phyloP scores from a whole-genome alignment of 2,888 invertebrate species.

The Chirona hameri region DNA sequence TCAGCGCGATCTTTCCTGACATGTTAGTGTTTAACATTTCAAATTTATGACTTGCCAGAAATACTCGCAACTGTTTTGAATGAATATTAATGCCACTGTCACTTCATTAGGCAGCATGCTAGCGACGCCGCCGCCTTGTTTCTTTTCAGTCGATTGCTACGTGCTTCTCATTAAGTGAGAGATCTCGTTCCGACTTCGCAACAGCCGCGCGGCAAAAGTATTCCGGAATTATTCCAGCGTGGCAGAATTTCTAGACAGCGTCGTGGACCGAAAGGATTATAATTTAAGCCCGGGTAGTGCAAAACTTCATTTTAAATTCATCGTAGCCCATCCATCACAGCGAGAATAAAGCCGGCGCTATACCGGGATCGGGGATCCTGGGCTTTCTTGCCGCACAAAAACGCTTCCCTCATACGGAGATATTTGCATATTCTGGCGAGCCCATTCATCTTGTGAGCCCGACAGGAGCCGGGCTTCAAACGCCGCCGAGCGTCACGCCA shows the following conservation, averaged over 20 bases:
- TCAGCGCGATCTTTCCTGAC: too few species aligned
- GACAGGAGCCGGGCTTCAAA: not conserved
- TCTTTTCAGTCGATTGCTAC: not conserved
- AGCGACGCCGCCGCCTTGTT: not conserved
- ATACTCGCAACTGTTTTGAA: not conserved
- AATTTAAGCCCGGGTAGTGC: conserved; percentile 26
- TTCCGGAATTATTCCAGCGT: not conserved
- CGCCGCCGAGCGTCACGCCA: not conserved
- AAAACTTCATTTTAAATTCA: conserved; percentile 29
- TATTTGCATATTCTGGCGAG: conserved; percentile 28
- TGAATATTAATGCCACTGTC: not conserved
- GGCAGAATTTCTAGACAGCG: conserved; percentile 3
- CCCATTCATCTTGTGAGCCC: not conserved
- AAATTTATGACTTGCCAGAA: too few species aligned
- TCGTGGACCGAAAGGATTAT: conserved; percentile 26
- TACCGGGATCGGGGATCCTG: conserved; percentile 9
- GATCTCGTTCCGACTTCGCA: not conserved
- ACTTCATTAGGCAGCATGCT: not conserved
- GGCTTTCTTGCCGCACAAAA: conserved; percentile 28
- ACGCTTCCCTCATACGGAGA: conserved; percentile 4
- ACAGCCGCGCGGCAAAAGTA: not conserved
- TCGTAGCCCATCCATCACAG: conserved; percentile 22
- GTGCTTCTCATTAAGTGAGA: not conserved
- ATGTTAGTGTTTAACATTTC: too few species aligned
- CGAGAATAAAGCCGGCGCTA: conserved; percentile 6